Base-by-base conservation (phyloP, 53 echinoderm and acorn worm species). In the Henricia sp. region DNA sequence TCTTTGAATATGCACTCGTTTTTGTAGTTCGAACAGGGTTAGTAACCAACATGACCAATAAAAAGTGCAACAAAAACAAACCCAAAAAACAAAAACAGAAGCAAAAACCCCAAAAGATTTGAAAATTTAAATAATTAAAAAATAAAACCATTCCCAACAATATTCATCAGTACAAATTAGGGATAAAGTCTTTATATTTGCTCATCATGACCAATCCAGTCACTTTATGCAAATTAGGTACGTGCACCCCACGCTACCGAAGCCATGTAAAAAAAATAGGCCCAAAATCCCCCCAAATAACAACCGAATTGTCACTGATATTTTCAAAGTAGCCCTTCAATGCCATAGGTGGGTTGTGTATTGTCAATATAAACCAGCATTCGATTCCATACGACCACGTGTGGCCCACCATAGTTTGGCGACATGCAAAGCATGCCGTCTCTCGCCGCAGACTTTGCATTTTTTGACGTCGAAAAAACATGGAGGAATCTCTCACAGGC, bases 391-490 rank as follows among this genome's bases (percentile, higher is more conserved):
- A 62, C 80, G 32, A 80, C 62, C 80, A 80, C 80, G 80, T 80
- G 80, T 63, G 80, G 29, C 63, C 64, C 26, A 80, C 62, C 80
- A 80, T 44, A 41, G 64, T 50, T 64, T n/a, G 64, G 63, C 50
- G 48, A 80, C 80, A 64, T 80, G 80, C 80, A 80, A 80, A 63
- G 62, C 63, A 80, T 86, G 91, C 67, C 65, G 82, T 73, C 82
- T 73, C 43, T 82, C 83, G 66, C 56, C 64, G 67, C 68, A 85
- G 86, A 91, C 82, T 82, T 86, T 82, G 73, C 75, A 73, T 82
- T 85, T 85, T n/a, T 85, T 86, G 86, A 85, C 89, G 92, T 89
- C 88, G 86, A 89, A 89, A 92, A 86, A 89, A 80, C 80, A 92
- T 92, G 92, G 92, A 76, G 86, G 89, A 92, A 92, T 92, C 86